Base-by-base conservation (phyloP, 2,888 invertebrate species). In the Litoditis marina region DNA sequence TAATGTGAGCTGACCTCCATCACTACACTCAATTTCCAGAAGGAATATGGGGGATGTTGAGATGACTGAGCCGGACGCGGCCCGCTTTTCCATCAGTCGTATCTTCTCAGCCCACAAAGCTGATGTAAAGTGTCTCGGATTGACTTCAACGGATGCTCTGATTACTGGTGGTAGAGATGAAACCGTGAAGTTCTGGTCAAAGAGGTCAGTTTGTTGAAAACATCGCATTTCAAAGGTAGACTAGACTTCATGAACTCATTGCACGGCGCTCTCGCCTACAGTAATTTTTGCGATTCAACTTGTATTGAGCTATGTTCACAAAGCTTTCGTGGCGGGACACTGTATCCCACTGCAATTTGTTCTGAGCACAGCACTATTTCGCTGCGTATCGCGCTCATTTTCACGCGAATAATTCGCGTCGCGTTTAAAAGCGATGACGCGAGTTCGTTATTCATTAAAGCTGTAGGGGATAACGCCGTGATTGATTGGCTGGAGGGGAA, bases 141-240 rank as follows among this genome's bases (percentile, higher is more conserved):
- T 68, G 19, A 74, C 68, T 3, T 39, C 60, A 5, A 22, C 56
- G 22, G 74, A 74, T 11, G 54, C 58, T 19, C 31, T 78, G 22
- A 69, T 77, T 11, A 66, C 70, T 30, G 78, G 73, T 4, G 73
- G 78, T 27, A 54, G 77, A n/a, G 78, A 79, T 39, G 77, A 77
- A 28, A 63, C 60, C 11, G 62, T 78, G 11, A 64, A 64, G 22
- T 63, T 75, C 54, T 78, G 76, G 76, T 60, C 50, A 3, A 65
- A 66, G 52, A 63, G 61, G 73, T 73, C 8, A 19, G 27, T 59
- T 32, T 50, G n/a, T n/a, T n/a, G n/a, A n/a, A n/a, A n/a, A n/a
- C n/a, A n/a, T n/a, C n/a, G 11, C 22, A 44, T 28, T 16, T 30
- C 8, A 25, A 19, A 11, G 27, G 27, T 25, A 13, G 2, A 16